Evolutionary conservation across 2,797 vertebrate genomes (phyloP), one percentile per base, ranked within the genome.

Genomic region (Mallotus villosus): DNA sequence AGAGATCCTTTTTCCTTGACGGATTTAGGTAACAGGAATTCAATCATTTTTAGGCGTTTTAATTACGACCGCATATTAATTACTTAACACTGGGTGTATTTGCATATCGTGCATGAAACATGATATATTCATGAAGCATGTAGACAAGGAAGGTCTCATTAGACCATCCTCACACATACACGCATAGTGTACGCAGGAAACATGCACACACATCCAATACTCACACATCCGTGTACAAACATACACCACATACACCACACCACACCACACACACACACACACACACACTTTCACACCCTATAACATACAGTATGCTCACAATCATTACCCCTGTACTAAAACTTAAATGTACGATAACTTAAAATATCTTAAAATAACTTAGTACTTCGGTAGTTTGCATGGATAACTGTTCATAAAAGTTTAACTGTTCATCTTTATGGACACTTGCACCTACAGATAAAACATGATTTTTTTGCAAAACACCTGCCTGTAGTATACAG

Each of bases 301-400:
- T 55, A 72, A 68, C 71, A 73, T 77, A 57, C 74, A 66, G 72
- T 84, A 77, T 68, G 9, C 37, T 84, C 84, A 90, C 87, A 87
- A 2, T 11, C 41, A 46, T 46, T 46, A 46, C 41, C 9, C 41
- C 14, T 46, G 41, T 46, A 46, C 41, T 46, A 46, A 46, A 46
- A 46, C 11, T 46, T 8, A 46, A 14, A 46, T 46, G 41, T 46
- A 14, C 41, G 2, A 14, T 46, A 11, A 88, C 81, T 24, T 49
- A 51, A 62, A 62, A 9, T 46, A 46, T 16, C 12, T 27, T 22
- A 24, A 14, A 62, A 32, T n/a, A n/a, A n/a, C n/a, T n/a, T n/a
- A 6, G 27, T 77, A 82, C 78, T 77, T 63, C 62, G 63, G 72
- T 27, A 22, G 66, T 79, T 69, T 80, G 76, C 75, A 81, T 85